These are phyloP conservation scores for Gnathonemus echidnorhynchus DNA, from an alignment of 2,113 vertebrate genomes.

Conservation along the genomic window DNA sequence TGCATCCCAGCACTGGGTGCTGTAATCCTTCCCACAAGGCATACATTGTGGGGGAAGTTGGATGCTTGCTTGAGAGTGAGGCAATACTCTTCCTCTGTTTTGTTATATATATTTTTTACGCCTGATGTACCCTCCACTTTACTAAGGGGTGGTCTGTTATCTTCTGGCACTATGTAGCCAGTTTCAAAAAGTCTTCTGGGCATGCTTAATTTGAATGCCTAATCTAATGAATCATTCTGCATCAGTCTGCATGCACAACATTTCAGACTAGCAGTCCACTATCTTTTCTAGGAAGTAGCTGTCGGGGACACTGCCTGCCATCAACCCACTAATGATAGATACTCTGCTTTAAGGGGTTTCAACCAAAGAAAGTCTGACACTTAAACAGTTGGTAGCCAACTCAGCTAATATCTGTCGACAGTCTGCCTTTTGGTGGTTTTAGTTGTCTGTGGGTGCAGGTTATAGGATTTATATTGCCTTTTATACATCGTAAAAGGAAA, in stretches of 20 bases:
- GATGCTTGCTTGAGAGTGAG: background rate
- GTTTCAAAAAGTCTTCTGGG: background rate
- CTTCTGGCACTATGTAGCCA: background rate
- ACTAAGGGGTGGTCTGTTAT: background rate
- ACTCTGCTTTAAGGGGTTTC: background rate
- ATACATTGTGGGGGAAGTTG: background rate
- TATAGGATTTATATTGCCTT: background rate
- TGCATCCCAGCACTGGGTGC: background rate
- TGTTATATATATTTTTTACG: background rate
- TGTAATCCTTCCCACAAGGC: background rate
- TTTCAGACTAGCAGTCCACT: background rate
- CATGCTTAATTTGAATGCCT: background rate
- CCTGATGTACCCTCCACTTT: background rate
- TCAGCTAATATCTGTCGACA: background rate
- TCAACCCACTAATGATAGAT: background rate
- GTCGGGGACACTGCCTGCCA: background rate
- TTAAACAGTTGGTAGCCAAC: background rate
- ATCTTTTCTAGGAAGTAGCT: background rate
- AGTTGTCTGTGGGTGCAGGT: background rate
- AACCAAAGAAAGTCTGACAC: background rate
- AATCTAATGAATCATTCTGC: background rate
- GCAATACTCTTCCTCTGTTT: background rate
- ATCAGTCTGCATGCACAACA: background rate
- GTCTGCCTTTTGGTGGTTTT: background rate
- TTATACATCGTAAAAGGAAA: background rate